Percentiles rank a stretch among this genome's conserved stretches.
Conservation (phyloP, 30 jellyfish, hydroid and myxozoan species). For the Sanderia malayensis region DNA sequence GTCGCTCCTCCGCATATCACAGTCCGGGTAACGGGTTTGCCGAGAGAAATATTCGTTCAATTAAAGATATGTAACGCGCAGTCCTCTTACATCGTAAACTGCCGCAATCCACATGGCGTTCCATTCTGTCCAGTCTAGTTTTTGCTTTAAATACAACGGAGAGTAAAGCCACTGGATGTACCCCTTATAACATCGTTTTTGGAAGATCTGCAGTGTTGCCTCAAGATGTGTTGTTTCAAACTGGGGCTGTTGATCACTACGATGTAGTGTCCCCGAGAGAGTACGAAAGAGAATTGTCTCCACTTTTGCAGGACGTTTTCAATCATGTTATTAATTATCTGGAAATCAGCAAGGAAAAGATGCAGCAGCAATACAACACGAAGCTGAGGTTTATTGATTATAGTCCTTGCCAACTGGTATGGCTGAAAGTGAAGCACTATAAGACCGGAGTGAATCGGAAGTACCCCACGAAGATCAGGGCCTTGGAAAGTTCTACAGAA, state of each 20-base stretch:
- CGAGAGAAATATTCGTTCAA: slow-evolving; percentile 20
- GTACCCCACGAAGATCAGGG: slow-evolving; percentile 41
- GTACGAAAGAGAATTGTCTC: background rate
- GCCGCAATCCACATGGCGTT: slow-evolving; percentile 26
- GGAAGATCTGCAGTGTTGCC: slow-evolving; percentile 38
- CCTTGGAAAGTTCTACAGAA: slow-evolving; percentile 43
- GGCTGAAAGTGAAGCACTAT: slow-evolving; percentile 16
- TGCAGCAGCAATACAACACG: slow-evolving; percentile 33
- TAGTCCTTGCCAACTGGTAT: slow-evolving; percentile 1
- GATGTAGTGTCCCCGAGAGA: slow-evolving; percentile 13
- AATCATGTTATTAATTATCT: background rate
- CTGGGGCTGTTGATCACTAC: background rate
- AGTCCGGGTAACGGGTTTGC: slow-evolving; percentile 29
- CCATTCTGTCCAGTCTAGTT: slow-evolving; percentile 16
- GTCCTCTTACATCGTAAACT: slow-evolving; percentile 23
- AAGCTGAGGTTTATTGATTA: slow-evolving; percentile 7
- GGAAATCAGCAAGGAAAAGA: slow-evolving; percentile 10
- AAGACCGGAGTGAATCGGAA: slow-evolving; percentile 33
- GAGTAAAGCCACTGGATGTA: slow-evolving; percentile 29
- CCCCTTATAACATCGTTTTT: slow-evolving; percentile 17
- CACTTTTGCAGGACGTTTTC: background rate
- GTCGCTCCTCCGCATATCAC: slow-evolving; percentile 40
- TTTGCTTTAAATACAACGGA: slow-evolving; percentile 13
- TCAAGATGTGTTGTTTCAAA: slow-evolving; percentile 22
- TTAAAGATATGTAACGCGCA: slow-evolving; percentile 33